These are phyloP conservation scores for Antheraea yamamai DNA, from an alignment of 2,888 invertebrate genomes.

Conservation along the genomic window DNA sequence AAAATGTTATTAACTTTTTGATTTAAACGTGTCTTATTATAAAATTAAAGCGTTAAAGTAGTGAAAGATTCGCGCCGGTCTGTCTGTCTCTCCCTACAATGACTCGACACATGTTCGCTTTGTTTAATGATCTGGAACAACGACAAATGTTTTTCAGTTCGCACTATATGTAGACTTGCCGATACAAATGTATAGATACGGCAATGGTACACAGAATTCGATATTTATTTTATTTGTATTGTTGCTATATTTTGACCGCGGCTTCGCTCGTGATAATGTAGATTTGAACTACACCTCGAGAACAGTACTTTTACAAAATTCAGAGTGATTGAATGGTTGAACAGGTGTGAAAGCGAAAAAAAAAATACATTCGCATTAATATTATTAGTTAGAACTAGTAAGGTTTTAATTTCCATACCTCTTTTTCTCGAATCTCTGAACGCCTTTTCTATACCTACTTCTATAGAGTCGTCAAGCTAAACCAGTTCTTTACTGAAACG, in stretches of 20 bases:
- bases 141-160: constrained; percentile 42
- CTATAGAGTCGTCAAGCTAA: too few species aligned
- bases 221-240: neutral
- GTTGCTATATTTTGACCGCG: neutral
- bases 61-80: constrained; percentile 48
- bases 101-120: constrained; percentile 48
- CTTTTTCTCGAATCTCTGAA: too few species aligned
- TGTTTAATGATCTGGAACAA: constrained; percentile 48
- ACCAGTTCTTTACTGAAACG: too few species aligned
- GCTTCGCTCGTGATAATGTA: too few species aligned
- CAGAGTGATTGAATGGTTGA: too few species aligned
- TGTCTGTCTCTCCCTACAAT: constrained; percentile 45
- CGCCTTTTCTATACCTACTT: too few species aligned
- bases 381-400: too few species aligned
- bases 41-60: constrained; percentile 18
- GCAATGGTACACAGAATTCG: neutral
- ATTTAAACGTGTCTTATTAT: neutral
- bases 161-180: constrained; percentile 30
- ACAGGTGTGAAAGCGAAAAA: too few species aligned
- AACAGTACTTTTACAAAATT: too few species aligned
- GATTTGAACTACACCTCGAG: too few species aligned
- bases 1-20: neutral
- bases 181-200: constrained; percentile 26
- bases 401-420: too few species aligned
- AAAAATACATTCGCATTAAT: too few species aligned